These are phyloP conservation scores for Magallana nippona DNA, from an alignment of 2,888 invertebrate species.

Conservation along the genomic window DNA sequence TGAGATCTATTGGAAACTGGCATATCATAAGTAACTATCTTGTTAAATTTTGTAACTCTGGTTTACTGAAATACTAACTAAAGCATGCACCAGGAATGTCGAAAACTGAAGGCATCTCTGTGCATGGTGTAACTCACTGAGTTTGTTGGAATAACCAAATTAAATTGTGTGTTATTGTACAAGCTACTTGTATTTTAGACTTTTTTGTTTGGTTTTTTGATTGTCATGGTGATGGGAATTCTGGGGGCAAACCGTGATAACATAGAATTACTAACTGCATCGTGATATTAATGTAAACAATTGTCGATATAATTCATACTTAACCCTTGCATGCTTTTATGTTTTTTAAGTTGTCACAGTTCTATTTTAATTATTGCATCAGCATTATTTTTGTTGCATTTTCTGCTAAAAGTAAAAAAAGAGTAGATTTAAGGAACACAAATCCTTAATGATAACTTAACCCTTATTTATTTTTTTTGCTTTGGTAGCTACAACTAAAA, in stretches of 20 bases:
- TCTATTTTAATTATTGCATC: conserved; percentile 5
- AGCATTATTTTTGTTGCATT: conserved; percentile 25
- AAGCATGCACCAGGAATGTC: background rate
- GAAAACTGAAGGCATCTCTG: background rate
- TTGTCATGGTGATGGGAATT: conserved; percentile 29
- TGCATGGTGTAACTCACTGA: background rate
- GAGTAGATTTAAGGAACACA: background rate
- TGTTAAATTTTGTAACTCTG: no score
- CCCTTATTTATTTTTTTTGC: background rate
- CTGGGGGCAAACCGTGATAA: background rate
- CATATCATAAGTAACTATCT: no score
- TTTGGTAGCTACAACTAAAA: conserved; percentile 32
- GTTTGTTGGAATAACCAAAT: background rate
- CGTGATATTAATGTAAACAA: background rate
- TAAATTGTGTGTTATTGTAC: background rate
- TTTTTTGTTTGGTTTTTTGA: background rate
- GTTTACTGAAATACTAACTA: background rate
- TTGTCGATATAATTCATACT: background rate
- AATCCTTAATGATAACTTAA: background rate
- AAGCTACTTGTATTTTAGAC: background rate
- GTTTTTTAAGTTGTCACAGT: background rate
- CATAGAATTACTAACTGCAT: conserved; percentile 10
- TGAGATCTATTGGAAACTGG: no score
- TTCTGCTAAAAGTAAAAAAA: conserved; percentile 7
- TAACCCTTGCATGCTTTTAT: conserved; percentile 6